Evolutionary conservation across 92 coral and sea anemone genomes (phyloP).

Genomic region (Heliopora coerulea): DNA sequence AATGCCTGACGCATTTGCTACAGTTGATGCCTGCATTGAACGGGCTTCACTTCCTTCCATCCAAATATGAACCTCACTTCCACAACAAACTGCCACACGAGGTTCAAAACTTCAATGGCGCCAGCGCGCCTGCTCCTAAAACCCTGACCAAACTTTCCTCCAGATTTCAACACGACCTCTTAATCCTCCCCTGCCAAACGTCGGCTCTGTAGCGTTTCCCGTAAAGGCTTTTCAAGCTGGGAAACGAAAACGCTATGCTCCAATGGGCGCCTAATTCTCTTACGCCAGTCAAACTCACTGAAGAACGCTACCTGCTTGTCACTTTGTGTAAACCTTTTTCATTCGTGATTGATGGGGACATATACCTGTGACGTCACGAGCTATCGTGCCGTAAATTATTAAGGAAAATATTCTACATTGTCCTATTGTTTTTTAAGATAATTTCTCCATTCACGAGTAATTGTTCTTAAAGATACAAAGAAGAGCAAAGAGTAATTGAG

Average conservation of each 20-base stretch:
- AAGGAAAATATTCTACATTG: neutral
- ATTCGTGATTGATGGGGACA: constrained; percentile 17
- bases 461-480: neutral
- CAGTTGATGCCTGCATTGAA: constrained; percentile 33
- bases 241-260: constrained; percentile 31
- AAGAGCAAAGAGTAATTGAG: neutral
- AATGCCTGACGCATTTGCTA: constrained; percentile 40
- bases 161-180: neutral
- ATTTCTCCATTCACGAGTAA: constrained; percentile 9
- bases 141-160: neutral
- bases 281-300: constrained; percentile 21
- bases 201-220: neutral
- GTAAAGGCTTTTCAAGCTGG: constrained; percentile 25
- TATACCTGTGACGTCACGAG: constrained; percentile 27
- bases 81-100: neutral
- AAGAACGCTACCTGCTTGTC: constrained; percentile 14
- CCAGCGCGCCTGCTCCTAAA: constrained; percentile 27
- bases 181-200: neutral
- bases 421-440: constrained; percentile 6
- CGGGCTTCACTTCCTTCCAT: constrained; percentile 15
- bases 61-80: neutral
- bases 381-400: constrained; percentile 25
- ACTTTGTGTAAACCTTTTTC: too few relatives aligned
- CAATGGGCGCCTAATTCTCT: constrained; percentile 23
- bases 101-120: constrained; percentile 28